phyloP scores from a whole-genome alignment of 2,888 invertebrate genomes.

The Mantis religiosa region DNA sequence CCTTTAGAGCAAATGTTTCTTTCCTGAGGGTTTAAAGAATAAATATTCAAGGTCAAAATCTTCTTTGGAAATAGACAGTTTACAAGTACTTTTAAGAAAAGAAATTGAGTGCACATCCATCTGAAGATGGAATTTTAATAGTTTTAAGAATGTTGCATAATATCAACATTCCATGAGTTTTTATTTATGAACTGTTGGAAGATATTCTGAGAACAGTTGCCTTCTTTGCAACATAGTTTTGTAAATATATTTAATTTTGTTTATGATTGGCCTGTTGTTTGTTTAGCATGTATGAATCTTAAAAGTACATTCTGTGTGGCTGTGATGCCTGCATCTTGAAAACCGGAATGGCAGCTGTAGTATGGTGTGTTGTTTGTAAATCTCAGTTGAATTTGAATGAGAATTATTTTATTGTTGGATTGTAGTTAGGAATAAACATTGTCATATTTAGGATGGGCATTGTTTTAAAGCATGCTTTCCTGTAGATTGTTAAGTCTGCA shows the following conservation, averaged over 20 bases:
- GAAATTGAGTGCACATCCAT: neutral
- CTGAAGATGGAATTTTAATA: neutral
- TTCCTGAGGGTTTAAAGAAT: neutral
- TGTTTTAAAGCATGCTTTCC: neutral
- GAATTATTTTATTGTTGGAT: constrained; percentile 15
- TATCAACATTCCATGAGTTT: neutral
- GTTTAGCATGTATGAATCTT: neutral
- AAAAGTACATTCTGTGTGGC: neutral
- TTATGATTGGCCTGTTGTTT: neutral
- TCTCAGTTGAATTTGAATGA: constrained; percentile 13
- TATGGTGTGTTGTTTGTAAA: constrained; percentile 10
- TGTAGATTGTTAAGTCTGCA: neutral
- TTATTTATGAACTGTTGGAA: neutral
- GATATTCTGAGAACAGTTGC: neutral
- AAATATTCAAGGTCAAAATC: no score
- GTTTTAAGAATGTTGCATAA: neutral
- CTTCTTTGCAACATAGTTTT: neutral
- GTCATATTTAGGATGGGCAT: constrained; percentile 15
- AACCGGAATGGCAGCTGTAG: constrained; percentile 4
- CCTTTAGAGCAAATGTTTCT: neutral
- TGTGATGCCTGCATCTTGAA: neutral
- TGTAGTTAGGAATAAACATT: constrained; percentile 28
- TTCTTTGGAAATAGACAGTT: no score
- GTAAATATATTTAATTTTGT: neutral
- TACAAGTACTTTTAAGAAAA: neutral